Percentiles rank a stretch among this genome's conserved stretches.
Conservation (phyloP, 1,140 invertebrate genomes). For the Drosophila ananassae region DNA sequence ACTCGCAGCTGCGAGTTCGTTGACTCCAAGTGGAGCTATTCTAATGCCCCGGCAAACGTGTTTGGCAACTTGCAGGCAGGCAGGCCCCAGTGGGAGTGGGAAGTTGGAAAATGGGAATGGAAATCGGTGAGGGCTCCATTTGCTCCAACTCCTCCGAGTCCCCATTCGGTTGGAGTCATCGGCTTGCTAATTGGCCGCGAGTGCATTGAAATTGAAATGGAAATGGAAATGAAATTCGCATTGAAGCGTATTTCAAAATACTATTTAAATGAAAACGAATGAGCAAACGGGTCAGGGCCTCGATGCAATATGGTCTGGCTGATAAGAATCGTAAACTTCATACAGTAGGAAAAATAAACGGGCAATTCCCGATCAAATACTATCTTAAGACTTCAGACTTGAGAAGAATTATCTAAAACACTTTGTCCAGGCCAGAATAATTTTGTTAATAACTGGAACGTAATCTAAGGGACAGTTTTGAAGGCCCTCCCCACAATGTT, state of each 20-base stretch:
- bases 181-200: constrained; percentile 42
- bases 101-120: constrained; percentile 20
- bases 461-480: constrained; percentile 2
- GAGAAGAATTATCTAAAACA: not conserved
- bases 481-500: not conserved
- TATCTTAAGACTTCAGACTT: too few species aligned
- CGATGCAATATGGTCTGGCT: constrained; percentile 7
- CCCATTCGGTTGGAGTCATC: constrained; percentile 20
- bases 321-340: constrained; percentile 9
- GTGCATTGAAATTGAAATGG: constrained; percentile 48
- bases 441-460: not conserved
- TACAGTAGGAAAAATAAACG: not conserved
- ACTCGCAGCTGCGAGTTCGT: constrained; percentile 48
- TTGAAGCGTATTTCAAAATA: constrained; percentile 3
- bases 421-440: not conserved
- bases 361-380: not conserved
- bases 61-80: constrained; percentile 68
- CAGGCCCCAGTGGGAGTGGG: constrained; percentile 23
- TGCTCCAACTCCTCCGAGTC: constrained; percentile 18
- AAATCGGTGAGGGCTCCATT: constrained; percentile 2
- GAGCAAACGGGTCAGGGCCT: constrained; percentile 16
- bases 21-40: constrained; percentile 61
- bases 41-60: constrained; percentile 76
- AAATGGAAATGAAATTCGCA: constrained; percentile 28
- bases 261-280: constrained; percentile 13